Base-by-base conservation (phyloP, 2,888 invertebrate species). In the Polylopha cassiicola region DNA sequence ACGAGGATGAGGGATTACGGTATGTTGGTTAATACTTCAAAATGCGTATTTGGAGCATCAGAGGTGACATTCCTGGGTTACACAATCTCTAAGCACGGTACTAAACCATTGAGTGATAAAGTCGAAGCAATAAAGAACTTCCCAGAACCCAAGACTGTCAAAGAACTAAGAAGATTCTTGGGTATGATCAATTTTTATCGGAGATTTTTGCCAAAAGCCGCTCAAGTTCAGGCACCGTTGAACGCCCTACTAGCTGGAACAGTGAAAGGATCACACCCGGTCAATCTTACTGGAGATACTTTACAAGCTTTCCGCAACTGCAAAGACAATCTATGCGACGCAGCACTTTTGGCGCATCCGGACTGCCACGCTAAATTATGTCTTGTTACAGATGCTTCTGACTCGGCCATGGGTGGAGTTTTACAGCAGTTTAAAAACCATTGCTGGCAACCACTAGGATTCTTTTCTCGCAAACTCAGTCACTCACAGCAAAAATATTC, bases 391-490 rank as follows among this genome's bases (percentile, higher is more conserved):
- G 67, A 73, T 41, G 73, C 73, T 1, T 73, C 71, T 1, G 61
- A 69, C 27, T 37, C 23, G 2, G 57, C 67, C 2, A 51, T 70
- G 3, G 73, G 70, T 1, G 64, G 63, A 3, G 58, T 51, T 0
- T 27, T 77, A 3, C 62, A 73, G 36, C 71, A 73, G 44, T 13
- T 28, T 0, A 33, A 45, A 2, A 26, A 50, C 3, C 33, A 47
- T n/a, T 4, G 38, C 1, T 58, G 61, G 55, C 39, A 69, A 43
- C 69, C 71, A 0, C 32, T 73, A 2, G 62, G 61, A 0, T 74
- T 72, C 36, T 73, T 66, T 37, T 69, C 66, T 2, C 48, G 50
- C 14, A 69, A 64, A 17, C 44, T 75, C 0, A 54, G 43, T 3
- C 26, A 52, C 7, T 36, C 65, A 0, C 59, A 78, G 43, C 23